Evolutionary conservation across 2,888 invertebrate genomes (phyloP).

Genomic region (Germaria angustata): DNA sequence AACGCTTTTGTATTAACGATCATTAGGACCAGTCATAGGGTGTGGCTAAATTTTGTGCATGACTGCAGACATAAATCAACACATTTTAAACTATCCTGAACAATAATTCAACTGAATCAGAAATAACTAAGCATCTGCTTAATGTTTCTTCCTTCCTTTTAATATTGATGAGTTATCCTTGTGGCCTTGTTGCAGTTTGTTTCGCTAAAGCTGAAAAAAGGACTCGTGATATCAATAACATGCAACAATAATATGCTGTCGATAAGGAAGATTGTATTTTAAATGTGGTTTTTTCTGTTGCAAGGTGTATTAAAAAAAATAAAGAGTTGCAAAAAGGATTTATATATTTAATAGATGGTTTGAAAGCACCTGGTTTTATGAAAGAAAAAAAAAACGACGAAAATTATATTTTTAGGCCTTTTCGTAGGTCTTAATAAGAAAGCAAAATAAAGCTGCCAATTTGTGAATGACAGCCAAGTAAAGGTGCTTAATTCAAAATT

Average conservation of each 20-base stretch:
- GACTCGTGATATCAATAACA: constrained; percentile 13
- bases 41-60: not conserved
- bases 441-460: constrained; percentile 16
- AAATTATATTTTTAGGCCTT: not conserved
- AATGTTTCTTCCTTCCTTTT: not conserved
- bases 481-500: constrained; percentile 12
- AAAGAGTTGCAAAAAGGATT: constrained; percentile 11
- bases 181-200: not conserved
- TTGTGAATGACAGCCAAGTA: constrained; percentile 15
- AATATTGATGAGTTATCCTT: constrained; percentile 26
- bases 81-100: not conserved
- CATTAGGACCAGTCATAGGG: no score
- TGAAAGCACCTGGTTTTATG: constrained; percentile 26
- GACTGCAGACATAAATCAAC: not conserved
- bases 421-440: not conserved
- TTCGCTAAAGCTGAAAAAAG: not conserved
- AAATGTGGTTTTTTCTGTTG: not conserved
- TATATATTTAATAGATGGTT: constrained; percentile 7
- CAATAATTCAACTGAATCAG: not conserved
- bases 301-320: constrained; percentile 29
- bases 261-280: not conserved
- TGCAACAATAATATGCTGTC: not conserved
- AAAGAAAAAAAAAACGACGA: no score
- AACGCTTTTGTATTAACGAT: no score
- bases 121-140: constrained; percentile 14